Base-by-base conservation (phyloP, 2,797 vertebrate species). In the Benthosema pterotum region DNA sequence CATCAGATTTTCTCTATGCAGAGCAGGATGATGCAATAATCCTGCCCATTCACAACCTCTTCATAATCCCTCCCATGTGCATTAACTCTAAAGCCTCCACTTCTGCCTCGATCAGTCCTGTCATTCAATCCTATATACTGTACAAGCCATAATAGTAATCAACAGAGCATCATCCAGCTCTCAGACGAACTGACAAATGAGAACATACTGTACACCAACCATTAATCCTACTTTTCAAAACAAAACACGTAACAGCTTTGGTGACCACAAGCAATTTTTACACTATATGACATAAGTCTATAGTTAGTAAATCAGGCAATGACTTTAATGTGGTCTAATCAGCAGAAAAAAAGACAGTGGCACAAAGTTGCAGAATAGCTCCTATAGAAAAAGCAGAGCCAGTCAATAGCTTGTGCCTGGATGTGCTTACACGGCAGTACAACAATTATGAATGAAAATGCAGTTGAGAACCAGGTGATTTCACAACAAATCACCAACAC, bases 1-100 rank as follows among this genome's bases (percentile, higher is more conserved):
- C 17, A 17, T 43, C 59, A 65, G 68, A 84, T 69, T 75, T 82
- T 67, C 57, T 70, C 57, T 67, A 48, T 77, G 72, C 78, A 77
- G 79, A 75, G 72, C 60, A 74, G 75, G 53, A 78, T 87, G 78
- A 85, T 82, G 78, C 57, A 86, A 85, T 89, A 89, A 91, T 90
- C 88, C 84, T 11, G 8, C 62, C 74, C 78, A 86, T 86, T 87
- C 81, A 42, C 19, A 28, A 48, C 16, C 22, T 63, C 79, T 71
- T 63, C 58, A 71, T 90, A 90, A 90, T 89, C 88, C 87, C 16
- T 89, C 88, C 87, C 16, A 17, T 57, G 70, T 83, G 85, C 87
- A 88, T 89, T 89, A 86, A 88, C 83, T 42, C 43, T 73, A 72
- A 83, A 82, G 52, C 65, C 78, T 53, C 58, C 42, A 4, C 16